Conservation (phyloP, 92 coral and sea anemone species). For the Scolanthus callimorphus region DNA sequence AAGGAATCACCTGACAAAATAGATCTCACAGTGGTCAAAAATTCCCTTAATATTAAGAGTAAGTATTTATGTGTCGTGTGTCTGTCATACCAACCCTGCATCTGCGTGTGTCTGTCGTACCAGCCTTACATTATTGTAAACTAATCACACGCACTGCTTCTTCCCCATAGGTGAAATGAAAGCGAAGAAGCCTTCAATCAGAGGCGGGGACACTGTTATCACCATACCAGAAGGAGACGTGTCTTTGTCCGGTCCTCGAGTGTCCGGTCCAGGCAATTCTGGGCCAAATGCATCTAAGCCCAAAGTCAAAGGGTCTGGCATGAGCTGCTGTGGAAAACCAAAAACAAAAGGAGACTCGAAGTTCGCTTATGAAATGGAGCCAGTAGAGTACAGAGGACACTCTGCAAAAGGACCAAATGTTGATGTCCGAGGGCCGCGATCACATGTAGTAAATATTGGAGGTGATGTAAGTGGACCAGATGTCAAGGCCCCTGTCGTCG, state of each 20-base stretch:
- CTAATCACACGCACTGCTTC: no score
- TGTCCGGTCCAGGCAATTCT: background rate
- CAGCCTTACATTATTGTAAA: no score
- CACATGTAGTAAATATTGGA: constrained; percentile 25
- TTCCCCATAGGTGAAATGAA: constrained; percentile 2
- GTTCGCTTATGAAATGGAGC: constrained; percentile 20
- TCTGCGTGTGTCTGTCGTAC: no score
- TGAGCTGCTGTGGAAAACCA: constrained; percentile 25
- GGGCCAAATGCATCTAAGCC: constrained; percentile 5
- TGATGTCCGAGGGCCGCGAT: constrained; percentile 13
- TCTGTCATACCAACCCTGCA: no score
- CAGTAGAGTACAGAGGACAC: constrained; percentile 4
- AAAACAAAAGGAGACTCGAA: constrained; percentile 29
- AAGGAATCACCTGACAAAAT: constrained; percentile 23
- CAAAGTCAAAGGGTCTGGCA: constrained; percentile 5
- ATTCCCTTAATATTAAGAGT: constrained; percentile 37
- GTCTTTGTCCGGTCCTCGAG: background rate
- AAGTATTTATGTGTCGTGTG: no score
- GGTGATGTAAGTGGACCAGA: constrained; percentile 27
- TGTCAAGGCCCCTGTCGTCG: background rate
- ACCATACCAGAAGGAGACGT: constrained; percentile 2
- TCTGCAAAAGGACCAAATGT: background rate
- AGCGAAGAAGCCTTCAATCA: background rate
- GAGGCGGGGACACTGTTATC: background rate
- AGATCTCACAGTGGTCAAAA: constrained; percentile 34